Base-by-base conservation (phyloP, 2,797 vertebrate genomes). In the Philypnodon macrostomus region DNA sequence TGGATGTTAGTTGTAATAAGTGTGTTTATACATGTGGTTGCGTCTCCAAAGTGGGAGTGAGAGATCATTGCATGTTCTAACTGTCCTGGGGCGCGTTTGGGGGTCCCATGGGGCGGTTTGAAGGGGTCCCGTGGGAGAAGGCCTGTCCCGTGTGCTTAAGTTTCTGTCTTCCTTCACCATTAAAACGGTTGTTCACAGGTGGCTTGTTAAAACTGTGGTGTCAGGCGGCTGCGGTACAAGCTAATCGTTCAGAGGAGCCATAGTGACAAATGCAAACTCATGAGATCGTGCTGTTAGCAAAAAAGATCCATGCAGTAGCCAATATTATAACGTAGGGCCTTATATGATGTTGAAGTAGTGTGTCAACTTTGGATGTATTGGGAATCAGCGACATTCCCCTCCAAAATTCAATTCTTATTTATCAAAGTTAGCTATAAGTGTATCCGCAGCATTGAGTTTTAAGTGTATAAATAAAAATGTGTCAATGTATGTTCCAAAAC, bases 181-280 rank as follows among this genome's bases (percentile, higher is more conserved):
- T 86, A 89, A 89, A 88, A 70, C 63, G 62, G 65, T n/a, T n/a
- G 84, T 73, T 79, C 88, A 87, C 88, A 89, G 88, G 87, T 89
- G 88, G 82, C 83, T 85, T 86, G 84, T 88, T 85, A 88, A 81
- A 82, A 63, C 52, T n/a, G 48, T 63, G 36, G 57, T 67, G 66
- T 75, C 65, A 69, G 55, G 73, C 69, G 56, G 50, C 66, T 48
- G 15, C 63, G 47, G 39, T 9, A 33, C 70, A 47, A 44, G 36
- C 70, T 40, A 75, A 74, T 80, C 71, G 73, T 39, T 65, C 69
- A 68, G 4, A 68, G 4, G 15, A 66, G 29, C 65, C 19, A 18
- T 58, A 7, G 42, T 66, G 68, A 79, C 72, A 73, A 77, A 76
- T 36, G 58, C 67, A 47, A 27, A 65, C 61, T 59, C 46, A 19